Percentiles rank a stretch among this genome's conserved stretches.
phyloP scores from a whole-genome alignment of 2,113 vertebrate species.

The Apodemus speciosus region DNA sequence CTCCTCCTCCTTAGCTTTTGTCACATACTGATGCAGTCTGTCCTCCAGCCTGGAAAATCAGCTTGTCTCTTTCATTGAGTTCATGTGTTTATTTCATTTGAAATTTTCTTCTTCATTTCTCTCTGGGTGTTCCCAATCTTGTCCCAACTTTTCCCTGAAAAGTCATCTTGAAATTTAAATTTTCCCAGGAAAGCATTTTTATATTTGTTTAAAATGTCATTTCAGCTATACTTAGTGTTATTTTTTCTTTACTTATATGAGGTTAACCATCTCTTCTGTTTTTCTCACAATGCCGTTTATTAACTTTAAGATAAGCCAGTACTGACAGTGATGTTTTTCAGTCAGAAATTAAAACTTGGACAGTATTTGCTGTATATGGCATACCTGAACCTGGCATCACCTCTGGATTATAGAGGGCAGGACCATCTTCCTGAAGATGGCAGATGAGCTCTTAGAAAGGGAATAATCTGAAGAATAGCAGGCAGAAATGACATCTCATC shows the following conservation, averaged over 20 bases:
- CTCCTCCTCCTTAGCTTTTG: background rate
- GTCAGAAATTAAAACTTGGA: background rate
- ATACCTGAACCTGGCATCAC: background rate
- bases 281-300: background rate
- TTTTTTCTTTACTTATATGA: background rate
- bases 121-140: background rate
- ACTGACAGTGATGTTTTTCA: background rate
- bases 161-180: background rate
- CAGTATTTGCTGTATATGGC: background rate
- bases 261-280: background rate
- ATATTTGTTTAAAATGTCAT: slow-evolving; percentile 7
- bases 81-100: background rate
- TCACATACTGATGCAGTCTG: background rate
- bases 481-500: background rate
- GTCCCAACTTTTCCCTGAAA: slow-evolving; percentile 15
- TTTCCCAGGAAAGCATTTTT: background rate
- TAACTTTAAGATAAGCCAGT: background rate
- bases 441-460: background rate
- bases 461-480: background rate
- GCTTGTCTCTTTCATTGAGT: background rate
- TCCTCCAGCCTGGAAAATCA: background rate
- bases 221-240: background rate
- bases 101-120: background rate
- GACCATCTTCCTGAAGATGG: background rate
- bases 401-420: background rate